Base-by-base conservation (phyloP, 2,888 invertebrate genomes). In the Spodoptera picta region DNA sequence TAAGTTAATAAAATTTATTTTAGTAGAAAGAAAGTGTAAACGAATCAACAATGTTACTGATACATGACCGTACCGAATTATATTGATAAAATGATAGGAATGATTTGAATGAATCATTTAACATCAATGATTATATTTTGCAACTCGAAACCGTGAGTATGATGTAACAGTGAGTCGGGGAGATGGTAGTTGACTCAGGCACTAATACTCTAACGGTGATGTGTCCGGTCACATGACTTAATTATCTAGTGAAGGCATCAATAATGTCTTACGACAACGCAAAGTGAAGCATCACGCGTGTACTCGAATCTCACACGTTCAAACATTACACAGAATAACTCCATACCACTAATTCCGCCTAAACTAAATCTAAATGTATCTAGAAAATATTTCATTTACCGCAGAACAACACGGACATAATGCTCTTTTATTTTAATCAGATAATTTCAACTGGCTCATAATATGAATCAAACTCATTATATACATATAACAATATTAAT, bases 401-500 rank as follows among this genome's bases (percentile, higher is more conserved):
- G 60, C 57, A 72, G 51, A 65, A 60, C 79, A 73, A 79, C 69
- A 73, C 79, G 63, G 65, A 76, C 75, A 77, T 70, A 73, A 75
- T 76, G 78, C 71, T 81, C 71, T 65, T 71, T 73, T 42, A 75
- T 68, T 75, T 80, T 1, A 36, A 36, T 77, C 51, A 75, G 64
- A 53, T 59, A 79, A 79, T 83, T 83, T 83, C 79, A 83, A 87
- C 83, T 84, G 85, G 86, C 83, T 84, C 80, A 71, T 82, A 36
- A 36, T 36, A 76, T 75, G 66, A 70, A 81, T 81, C 81, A 83
- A 69, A 88, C 88, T 84, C 93, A 89, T 91, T 94, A 94, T 94
- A 93, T 94, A 93, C 94, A 94, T 89, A 93, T 87, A 93, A 90
- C 86, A 87, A 88, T 85, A 87, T 81, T 82, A 81, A 83, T 73